Percentiles rank a stretch among this genome's conserved stretches.
phyloP scores from a whole-genome alignment of 37 sponge, comb jelly and placozoan genomes.

The Cladorhizidae sp. region DNA sequence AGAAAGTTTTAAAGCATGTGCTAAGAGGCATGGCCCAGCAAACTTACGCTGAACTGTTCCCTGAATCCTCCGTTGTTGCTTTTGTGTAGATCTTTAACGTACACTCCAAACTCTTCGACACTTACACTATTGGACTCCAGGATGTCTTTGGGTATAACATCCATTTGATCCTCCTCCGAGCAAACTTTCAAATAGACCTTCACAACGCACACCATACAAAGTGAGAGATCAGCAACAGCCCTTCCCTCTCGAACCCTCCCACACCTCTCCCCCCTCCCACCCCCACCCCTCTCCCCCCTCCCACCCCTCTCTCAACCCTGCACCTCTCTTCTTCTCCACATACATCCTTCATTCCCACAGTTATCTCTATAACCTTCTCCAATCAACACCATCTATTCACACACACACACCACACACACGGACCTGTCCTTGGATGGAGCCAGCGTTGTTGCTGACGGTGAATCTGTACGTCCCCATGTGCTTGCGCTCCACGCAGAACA shows the following conservation, averaged over 20 bases:
- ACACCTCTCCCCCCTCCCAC: no score
- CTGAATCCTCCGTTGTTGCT: slow-evolving; percentile 36
- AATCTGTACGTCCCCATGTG: slow-evolving; percentile 50
- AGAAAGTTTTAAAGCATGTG: no score
- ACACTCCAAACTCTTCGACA: slow-evolving; percentile 29
- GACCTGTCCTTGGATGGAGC: slow-evolving; percentile 48
- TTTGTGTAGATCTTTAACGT: slow-evolving; percentile 14
- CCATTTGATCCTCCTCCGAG: slow-evolving; percentile 8
- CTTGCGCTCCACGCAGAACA: slow-evolving; percentile 34
- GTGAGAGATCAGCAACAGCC: neutral
- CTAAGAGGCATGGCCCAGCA: neutral
- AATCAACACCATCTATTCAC: neutral
- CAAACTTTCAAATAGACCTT: neutral
- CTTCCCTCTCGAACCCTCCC: no score
- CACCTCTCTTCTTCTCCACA: neutral
- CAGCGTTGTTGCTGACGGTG: slow-evolving; percentile 49
- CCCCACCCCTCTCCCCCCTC: no score
- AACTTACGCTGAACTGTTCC: slow-evolving; percentile 41
- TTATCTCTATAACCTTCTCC: neutral
- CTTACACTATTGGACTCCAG: neutral
- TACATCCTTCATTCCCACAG: neutral
- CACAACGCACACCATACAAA: neutral
- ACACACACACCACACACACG: neutral
- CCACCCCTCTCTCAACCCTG: no score
- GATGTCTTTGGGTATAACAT: neutral